Percentiles rank a stretch among this genome's conserved stretches.
These are phyloP conservation scores for Eulemur coronatus DNA, from an alignment of 2,797 vertebrate species.

Conservation along the genomic window DNA sequence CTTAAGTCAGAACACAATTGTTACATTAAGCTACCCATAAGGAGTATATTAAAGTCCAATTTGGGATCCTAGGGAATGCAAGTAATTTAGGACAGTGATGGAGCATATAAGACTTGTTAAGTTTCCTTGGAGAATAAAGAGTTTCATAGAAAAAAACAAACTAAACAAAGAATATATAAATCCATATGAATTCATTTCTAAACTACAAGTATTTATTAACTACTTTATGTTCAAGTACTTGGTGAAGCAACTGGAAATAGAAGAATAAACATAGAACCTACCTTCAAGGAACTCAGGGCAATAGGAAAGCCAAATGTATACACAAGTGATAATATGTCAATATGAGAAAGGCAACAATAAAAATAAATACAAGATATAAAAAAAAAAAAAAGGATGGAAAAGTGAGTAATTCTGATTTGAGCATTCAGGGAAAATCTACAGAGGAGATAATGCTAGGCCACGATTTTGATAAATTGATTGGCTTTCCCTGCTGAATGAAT, in stretches of 20 bases:
- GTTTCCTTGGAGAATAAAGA: neutral
- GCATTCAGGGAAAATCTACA: neutral
- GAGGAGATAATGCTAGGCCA: neutral
- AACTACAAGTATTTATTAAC: neutral
- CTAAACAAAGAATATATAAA: neutral
- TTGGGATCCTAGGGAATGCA: neutral
- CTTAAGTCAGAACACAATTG: neutral
- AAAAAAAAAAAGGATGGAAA: neutral
- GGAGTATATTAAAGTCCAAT: neutral
- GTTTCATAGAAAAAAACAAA: neutral
- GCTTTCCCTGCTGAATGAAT: neutral
- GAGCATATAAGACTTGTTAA: neutral
- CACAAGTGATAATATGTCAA: neutral
- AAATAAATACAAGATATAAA: neutral
- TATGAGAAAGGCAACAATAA: neutral
- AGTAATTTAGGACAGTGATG: neutral
- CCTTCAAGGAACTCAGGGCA: neutral
- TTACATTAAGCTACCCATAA: neutral
- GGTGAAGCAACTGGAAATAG: neutral
- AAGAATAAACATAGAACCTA: neutral
- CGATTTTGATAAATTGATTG: neutral
- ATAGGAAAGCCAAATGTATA: neutral
- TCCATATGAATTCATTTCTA: neutral
- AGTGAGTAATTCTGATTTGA: neutral
- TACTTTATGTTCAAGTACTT: neutral